Conservation (phyloP, 2,888 invertebrate species). For the Himalopsyche tibetana region DNA sequence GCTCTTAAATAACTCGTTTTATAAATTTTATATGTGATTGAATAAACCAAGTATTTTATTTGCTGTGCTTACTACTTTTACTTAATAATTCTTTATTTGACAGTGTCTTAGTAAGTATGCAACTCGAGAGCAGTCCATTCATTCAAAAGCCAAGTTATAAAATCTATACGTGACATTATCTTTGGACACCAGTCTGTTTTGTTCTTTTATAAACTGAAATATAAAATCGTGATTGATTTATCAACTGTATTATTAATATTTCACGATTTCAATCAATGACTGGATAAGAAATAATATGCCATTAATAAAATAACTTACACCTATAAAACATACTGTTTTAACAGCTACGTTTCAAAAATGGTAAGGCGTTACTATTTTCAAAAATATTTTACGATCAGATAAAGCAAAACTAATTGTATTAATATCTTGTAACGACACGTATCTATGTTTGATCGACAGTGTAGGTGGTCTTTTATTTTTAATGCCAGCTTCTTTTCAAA, state of each 20-base stretch:
- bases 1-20: no score
- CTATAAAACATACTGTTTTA: neutral
- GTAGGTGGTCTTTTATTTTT: constrained; percentile 28
- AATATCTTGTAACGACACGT: constrained; percentile 32
- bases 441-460: constrained; percentile 16
- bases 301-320: constrained; percentile 6
- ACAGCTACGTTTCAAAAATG: neutral
- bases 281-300: neutral
- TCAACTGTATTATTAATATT: neutral
- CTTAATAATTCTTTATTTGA: no score
- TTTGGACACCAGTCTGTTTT: no score
- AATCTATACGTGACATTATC: no score
- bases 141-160: no score
- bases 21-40: no score
- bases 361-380: constrained; percentile 4
- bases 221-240: neutral
- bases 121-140: no score
- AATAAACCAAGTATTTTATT: no score
- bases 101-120: no score
- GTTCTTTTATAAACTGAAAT: no score
- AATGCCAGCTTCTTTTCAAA: neutral
- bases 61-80: no score
- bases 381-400: constrained; percentile 31
- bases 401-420: constrained; percentile 24
- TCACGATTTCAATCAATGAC: neutral